Evolutionary conservation across 2,888 invertebrate genomes (phyloP), one percentile per base, ranked within the genome.

Genomic region (Acleris sparsana): DNA sequence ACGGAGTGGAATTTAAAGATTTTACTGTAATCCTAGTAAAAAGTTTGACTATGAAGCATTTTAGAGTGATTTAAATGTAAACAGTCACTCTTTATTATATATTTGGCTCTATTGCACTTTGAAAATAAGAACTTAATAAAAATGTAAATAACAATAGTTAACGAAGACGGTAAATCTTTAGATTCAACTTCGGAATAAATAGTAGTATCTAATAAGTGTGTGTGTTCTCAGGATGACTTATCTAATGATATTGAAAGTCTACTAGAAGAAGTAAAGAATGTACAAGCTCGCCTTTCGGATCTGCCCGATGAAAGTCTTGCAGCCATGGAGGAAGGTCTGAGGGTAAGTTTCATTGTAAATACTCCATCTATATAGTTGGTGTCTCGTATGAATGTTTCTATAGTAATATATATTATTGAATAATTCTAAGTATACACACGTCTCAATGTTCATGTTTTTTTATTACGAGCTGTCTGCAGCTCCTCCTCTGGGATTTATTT

Each of bases 221-320:
- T 92, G 92, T 92, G 86, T 93, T 89, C 90, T 87, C 92, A 94
- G 94, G 94, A 94, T 86, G 86, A 92, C 81, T 92, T 94, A 81
- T 92, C 93, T 88, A 93, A 93, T 92, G 95, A 95, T 87, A 93
- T 97, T 84, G 94, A 95, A 85, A 94, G 93, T 80, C 93, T 97
- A 76, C 94, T 95, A 76, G 93, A 93, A 84, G 95, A 95, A 77
- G 93, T 96, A 73, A 93, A 93, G 75, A 93, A 93, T 73, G 94
- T 96, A 70, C 96, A 96, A 91, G 93, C 93, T 71, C 93, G 93
- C 73, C 94, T 96, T 74, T 93, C 94, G 65, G 94, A 94, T 79
- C 93, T 97, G 73, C 96, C 97, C 18, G 93, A 94, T 72, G 94
- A 95, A 81, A 96, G 94, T 82, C 94, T 96, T 75, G 94, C 94